phyloP scores from a whole-genome alignment of 2,113 vertebrate genomes.

The Corythaixoides concolor region DNA sequence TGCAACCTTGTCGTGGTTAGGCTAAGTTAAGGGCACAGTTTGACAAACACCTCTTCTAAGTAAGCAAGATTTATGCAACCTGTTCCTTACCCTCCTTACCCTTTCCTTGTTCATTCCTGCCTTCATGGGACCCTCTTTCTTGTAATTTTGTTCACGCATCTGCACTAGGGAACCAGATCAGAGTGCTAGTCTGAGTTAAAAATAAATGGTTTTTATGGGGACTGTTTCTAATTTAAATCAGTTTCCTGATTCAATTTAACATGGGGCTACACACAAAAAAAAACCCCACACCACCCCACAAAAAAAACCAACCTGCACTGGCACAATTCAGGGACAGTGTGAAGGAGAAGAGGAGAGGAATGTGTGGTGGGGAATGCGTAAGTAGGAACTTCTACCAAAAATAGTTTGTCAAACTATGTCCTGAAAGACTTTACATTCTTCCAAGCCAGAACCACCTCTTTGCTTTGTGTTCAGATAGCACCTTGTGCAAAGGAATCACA shows the following conservation, averaged over 20 bases:
- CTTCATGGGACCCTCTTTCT: not conserved
- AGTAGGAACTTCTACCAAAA: not conserved
- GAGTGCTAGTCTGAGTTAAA: not conserved
- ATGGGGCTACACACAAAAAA: not conserved
- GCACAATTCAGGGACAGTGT: not conserved
- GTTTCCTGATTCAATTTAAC: not conserved
- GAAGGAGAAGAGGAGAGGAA: not conserved
- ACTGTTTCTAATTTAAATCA: slow-evolving; percentile 22
- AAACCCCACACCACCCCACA: too few species aligned
- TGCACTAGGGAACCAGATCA: not conserved
- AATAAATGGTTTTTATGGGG: not conserved
- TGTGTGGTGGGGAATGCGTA: not conserved
- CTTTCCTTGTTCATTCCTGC: not conserved
- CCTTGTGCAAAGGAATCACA: not conserved
- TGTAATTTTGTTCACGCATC: not conserved
- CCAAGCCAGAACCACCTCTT: not conserved
- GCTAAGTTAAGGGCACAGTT: not conserved
- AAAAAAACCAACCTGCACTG: not conserved
- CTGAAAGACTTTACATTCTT: not conserved
- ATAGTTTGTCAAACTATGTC: not conserved
- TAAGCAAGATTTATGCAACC: not conserved
- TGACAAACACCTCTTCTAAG: not conserved
- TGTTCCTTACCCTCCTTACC: not conserved
- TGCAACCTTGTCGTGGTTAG: not conserved
- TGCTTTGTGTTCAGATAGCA: not conserved